These are phyloP conservation scores for Caranx ignobilis DNA, from an alignment of 2,113 vertebrate species.

Conservation along the genomic window DNA sequence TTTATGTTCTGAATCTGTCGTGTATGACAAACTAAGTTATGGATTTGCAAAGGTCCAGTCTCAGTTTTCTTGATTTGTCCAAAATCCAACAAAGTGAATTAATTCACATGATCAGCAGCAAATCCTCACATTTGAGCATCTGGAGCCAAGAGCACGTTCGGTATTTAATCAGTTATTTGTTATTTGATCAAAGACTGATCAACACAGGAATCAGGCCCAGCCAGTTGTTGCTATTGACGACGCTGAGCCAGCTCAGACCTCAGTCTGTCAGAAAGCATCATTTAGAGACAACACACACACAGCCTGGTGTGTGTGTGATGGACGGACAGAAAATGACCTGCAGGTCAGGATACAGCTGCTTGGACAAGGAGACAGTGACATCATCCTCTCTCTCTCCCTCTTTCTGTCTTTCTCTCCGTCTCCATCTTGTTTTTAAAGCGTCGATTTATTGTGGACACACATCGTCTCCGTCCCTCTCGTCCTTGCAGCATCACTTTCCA, in stretches of 20 bases:
- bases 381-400: slow-evolving; percentile 8
- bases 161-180: neutral
- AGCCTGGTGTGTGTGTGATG: neutral
- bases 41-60: no score
- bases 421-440: slow-evolving; percentile 1
- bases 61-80: no score
- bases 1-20: no score
- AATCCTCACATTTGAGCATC: neutral
- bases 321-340: slow-evolving; percentile 15
- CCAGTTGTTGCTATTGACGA: neutral
- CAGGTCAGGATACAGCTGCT: slow-evolving; percentile 28
- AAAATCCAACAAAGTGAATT: neutral
- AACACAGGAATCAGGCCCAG: neutral
- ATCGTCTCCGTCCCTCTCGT: neutral
- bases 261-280: slow-evolving; percentile 1
- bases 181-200: neutral
- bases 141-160: neutral
- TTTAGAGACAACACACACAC: neutral
- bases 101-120: neutral
- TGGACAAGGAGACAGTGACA: slow-evolving; percentile 27
- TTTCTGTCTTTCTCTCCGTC: no score
- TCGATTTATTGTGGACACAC: slow-evolving; percentile 4
- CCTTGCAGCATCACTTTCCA: slow-evolving; percentile 32
- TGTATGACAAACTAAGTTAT: no score
- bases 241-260: neutral